A percentile compares a stretch with the other conserved stretches of the same genome.
Evolutionary conservation across 64 coral and sea anemone genomes (phyloP).

Genomic region (Montipora foliosa): DNA sequence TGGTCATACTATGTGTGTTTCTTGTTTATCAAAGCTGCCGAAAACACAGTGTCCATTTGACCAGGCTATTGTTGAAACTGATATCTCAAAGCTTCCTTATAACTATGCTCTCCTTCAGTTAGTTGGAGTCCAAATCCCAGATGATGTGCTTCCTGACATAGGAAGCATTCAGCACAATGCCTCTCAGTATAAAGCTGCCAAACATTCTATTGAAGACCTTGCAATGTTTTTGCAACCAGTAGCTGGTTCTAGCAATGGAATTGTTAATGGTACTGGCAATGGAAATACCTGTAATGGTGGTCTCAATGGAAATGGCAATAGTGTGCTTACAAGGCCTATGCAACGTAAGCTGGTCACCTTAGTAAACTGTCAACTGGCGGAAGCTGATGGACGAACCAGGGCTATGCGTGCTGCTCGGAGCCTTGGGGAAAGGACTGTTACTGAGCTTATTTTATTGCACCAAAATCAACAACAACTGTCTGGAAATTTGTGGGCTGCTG

Average conservation of each 20-base stretch:
- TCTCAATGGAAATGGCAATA: conserved; percentile 58
- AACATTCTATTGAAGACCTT: conserved; percentile 90
- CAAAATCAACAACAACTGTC: conserved; percentile 96
- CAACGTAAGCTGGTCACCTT: conserved; percentile 96
- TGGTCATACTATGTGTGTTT: conserved; percentile 96
- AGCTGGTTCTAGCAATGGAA: conserved; percentile 51
- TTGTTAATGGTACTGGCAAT: conserved; percentile 40
- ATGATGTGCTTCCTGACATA: conserved; percentile 74
- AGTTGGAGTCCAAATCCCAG: conserved; percentile 75
- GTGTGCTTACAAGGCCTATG: conserved; percentile 89
- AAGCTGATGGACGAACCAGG: conserved; percentile 91
- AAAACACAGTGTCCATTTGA: conserved; percentile 99
- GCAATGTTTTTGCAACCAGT: conserved; percentile 87
- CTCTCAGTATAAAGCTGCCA: conserved; percentile 73
- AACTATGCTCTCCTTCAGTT: conserved; percentile 94
- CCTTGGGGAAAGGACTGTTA: conserved; percentile 96
- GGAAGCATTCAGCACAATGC: conserved; percentile 78
- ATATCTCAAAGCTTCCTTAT: conserved; percentile 79
- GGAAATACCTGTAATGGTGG: conserved; percentile 42
- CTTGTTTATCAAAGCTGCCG: conserved; percentile 90
- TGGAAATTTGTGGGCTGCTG: conserved; percentile 96
- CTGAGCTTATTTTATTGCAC: conserved; percentile 96
- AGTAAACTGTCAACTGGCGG: conserved; percentile 97
- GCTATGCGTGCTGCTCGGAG: conserved; percentile 96
- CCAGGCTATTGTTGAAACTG: conserved; percentile 86